Percentiles rank a stretch among this genome's conserved stretches.
Conservation (phyloP, 2,113 vertebrate species). For the Porphyrio hochstetteri region DNA sequence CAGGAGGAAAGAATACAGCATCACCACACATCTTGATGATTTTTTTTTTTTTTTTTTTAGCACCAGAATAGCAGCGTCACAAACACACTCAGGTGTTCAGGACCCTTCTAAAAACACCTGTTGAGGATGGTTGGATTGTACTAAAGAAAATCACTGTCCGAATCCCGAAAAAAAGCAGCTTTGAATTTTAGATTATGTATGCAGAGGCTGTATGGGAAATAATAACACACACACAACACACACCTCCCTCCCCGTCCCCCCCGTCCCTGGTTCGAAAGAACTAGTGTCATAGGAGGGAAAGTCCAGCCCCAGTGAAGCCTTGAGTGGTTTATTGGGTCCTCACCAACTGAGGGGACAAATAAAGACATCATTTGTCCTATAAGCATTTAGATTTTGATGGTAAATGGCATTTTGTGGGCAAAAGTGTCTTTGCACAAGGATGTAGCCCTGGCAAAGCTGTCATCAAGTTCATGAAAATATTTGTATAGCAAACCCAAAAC, state of each 20-base stretch:
- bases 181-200: not conserved
- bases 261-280: not conserved
- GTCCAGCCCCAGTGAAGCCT: not conserved
- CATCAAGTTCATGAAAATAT: not conserved
- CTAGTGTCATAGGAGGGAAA: not conserved
- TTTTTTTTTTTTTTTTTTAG: not conserved
- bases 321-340: not conserved
- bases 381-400: not conserved
- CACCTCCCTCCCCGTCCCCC: too few species aligned
- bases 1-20: not conserved
- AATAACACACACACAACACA: too few species aligned
- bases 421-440: not conserved
- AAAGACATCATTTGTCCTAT: not conserved
- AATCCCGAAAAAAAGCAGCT: not conserved
- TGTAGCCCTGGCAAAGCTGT: not conserved
- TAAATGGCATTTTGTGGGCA: not conserved
- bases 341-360: not conserved
- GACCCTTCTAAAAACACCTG: not conserved
- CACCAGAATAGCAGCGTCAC: not conserved
- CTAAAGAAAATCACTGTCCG: not conserved
- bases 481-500: not conserved
- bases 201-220: not conserved
- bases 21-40: accelerated
- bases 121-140: not conserved
- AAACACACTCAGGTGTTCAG: not conserved